Evolutionary conservation across 2,888 invertebrate species (phyloP), one percentile per base, ranked within the genome.

Genomic region (Agapetus fuscipes): DNA sequence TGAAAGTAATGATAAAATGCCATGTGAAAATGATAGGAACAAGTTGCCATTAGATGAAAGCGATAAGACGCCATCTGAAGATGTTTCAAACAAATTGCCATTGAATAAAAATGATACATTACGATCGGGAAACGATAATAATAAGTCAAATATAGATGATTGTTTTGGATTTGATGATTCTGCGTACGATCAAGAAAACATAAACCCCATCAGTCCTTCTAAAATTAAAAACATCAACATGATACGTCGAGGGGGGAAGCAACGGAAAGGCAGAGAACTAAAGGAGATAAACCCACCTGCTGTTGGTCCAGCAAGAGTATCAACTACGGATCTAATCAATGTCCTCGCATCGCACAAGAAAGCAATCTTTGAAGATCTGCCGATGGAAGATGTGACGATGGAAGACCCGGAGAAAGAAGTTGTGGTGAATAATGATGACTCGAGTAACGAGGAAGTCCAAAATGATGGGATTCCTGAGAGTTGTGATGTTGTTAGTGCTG

Each of bases 81-180:
- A n/a, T n/a, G n/a, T n/a, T n/a, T n/a, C n/a, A n/a, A n/a, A n/a
- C n/a, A n/a, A n/a, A n/a, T n/a, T n/a, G n/a, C n/a, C n/a, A n/a
- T n/a, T n/a, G n/a, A n/a, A n/a, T n/a, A n/a, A n/a, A n/a, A n/a
- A n/a, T n/a, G n/a, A n/a, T n/a, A n/a, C n/a, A n/a, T n/a, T n/a
- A n/a, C n/a, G n/a, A n/a, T 20, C 20, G 4, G 5, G 5, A 4
- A 20, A 20, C 2, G 12, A 14, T 15, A 17, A 34, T 16, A 26
- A 38, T n/a, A 39, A 36, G 17, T 26, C 30, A 15, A 29, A 33
- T 4, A n/a, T 48, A 9, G 46, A 46, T 12, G 64, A 63, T 44
- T 66, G 56, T 45, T 70, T 69, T 52, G 70, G 70, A 2, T 70
- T 70, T 57, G 66, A 70, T 56, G 66, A 68, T 9, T 63, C 54